Evolutionary conservation across 2,113 vertebrate genomes (phyloP), one percentile per base, ranked within the genome.

Genomic region (Diadophis punctatus): DNA sequence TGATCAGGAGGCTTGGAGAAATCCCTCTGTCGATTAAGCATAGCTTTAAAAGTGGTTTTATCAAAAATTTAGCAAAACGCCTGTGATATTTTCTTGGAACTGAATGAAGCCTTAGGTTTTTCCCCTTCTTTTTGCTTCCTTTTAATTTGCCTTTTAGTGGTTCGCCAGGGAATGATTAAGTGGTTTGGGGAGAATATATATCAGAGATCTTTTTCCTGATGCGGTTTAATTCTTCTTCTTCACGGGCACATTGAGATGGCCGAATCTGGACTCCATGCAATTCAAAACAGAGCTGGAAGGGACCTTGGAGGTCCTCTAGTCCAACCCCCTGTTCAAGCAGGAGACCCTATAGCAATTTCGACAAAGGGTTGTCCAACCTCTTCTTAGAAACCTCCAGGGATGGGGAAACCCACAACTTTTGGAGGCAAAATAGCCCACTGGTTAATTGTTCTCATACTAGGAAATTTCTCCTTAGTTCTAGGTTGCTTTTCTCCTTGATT

Each of bases 31-130:
- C 90, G 85, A 52, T 91, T 1, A 92, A 89, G 92, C 91, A 91
- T 53, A 95, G 90, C 90, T 95, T n/a, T 68, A 43, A 84, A 87
- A 95, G 91, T 85, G 90, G 23, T 8, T 53, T 94, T 46, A 93
- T 93, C 94, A 39, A 63, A 91, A 93, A 1, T 27, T 12, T 1
- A 49, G 87, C 51, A 39, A 52, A 51, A 90, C 63, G 91, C 92
- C 18, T 27, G 63, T 94, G 89, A 0, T 12, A 90, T 68, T 94
- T 86, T 90, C 92, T 94, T 95, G 93, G 46, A 80, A 1, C 93
- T 91, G 90, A 95, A 95, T 91, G 90, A 95, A 95, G 91, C 94
- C 94, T 96, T 89, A 85, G 8, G 52, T 88, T 93, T 46, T 52
- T 90, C 43, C 2, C 25, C 85, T 95, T 91, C 88, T 25, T 68